Evolutionary conservation across 2,797 vertebrate genomes (phyloP).

Genomic region (Miichthys miiuy): DNA sequence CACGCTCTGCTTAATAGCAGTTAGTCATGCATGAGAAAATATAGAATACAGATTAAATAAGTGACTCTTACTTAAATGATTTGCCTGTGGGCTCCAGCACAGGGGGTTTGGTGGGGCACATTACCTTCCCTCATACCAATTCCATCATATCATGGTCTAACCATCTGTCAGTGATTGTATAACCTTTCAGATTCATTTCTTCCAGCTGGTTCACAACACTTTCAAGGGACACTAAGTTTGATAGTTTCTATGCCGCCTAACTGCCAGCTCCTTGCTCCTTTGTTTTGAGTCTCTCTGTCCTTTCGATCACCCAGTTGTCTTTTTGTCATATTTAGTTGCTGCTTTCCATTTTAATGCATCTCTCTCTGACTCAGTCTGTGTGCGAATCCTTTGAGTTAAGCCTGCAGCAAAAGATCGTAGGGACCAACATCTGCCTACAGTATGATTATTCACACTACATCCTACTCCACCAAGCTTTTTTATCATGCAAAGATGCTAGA

Average conservation of each 20-base stretch:
- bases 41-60: constrained; percentile 54
- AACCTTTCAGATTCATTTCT: constrained; percentile 52
- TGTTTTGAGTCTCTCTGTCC: not conserved
- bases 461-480: not conserved
- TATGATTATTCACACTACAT: not conserved
- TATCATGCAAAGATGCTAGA: not conserved
- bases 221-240: constrained; percentile 36
- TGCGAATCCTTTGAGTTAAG: constrained; percentile 54
- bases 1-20: constrained; percentile 45
- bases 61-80: constrained; percentile 53
- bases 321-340: constrained; percentile 7
- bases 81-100: constrained; percentile 35
- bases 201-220: constrained; percentile 44
- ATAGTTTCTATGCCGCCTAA: constrained; percentile 29
- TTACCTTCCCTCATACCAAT: constrained; percentile 54
- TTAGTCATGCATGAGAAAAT: constrained; percentile 39
- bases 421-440: not conserved
- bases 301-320: constrained; percentile 32
- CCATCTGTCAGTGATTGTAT: constrained; percentile 66
- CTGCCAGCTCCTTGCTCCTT: constrained; percentile 15
- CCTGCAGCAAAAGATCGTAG: constrained; percentile 31
- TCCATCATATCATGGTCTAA: constrained; percentile 41
- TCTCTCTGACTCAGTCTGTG: constrained; percentile 15
- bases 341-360: not conserved
- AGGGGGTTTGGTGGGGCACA: constrained; percentile 24